Base-by-base conservation (phyloP, 2,113 vertebrate genomes). In the Serinus canaria region DNA sequence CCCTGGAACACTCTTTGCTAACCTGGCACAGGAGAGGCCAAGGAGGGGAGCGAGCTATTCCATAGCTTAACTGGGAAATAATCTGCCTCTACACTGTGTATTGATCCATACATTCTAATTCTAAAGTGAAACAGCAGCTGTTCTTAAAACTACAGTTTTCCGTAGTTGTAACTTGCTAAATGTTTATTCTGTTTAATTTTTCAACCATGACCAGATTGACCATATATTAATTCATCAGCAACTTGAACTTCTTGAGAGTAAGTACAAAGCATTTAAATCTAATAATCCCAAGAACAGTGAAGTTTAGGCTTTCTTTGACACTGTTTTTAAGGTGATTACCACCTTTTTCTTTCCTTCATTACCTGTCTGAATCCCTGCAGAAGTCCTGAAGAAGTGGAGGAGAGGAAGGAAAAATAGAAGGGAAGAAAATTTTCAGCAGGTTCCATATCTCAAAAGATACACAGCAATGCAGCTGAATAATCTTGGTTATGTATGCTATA, bases 161-260 rank as follows among this genome's bases (percentile, higher is more conserved):
- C n/a, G 63, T 70, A 63, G 13, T 55, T 90, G 30, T 56, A 73
- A 19, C 49, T 77, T 70, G 6, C 70, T 95, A 89, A 90, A 30
- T 92, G 17, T 83, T 77, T 63, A 11, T 96, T 94, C 83, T 91
- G 19, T 93, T 82, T 89, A 58, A 83, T 96, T 96, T 97, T 97
- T 94, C 79, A 91, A 96, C 78, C 63, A 43, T 21, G 19, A 95
- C 74, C 77, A 99, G 99, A 97, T 99, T 92, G 99, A 99, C 97
- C 98, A 99, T 95, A 81, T 99, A 69, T 95, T 99, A 93, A 96
- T 99, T 97, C 99, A 99, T 97, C 99, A 99, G 95, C 98, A 99
- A 92, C 91, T 98, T 31, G 99, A 99, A 92, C 88, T 99, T 81
- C 96, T 99, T 64, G 99, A 99, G 98, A 98, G 99, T 99, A 98